These are phyloP conservation scores for Herminia tarsipennalis DNA, from an alignment of 2,888 invertebrate species.

Conservation along the genomic window DNA sequence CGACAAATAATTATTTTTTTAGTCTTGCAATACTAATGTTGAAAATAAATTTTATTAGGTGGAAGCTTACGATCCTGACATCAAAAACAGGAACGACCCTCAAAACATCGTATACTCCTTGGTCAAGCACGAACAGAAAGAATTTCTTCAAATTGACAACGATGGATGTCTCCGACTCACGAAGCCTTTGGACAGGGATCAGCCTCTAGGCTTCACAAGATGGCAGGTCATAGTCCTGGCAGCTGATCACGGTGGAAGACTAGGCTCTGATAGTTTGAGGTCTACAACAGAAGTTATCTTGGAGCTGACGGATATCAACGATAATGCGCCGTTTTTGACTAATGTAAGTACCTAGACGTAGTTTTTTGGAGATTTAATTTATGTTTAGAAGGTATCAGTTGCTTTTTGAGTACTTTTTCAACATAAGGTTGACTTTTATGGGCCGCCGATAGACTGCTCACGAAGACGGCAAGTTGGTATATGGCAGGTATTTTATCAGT, in stretches of 20 bases:
- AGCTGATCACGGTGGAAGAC: slow-evolving; percentile 89
- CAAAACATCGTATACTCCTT: slow-evolving; percentile 92
- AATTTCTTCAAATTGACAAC: slow-evolving; percentile 89
- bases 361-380: background rate
- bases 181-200: slow-evolving; percentile 95
- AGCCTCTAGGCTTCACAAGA: slow-evolving; percentile 92
- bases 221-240: slow-evolving; percentile 92
- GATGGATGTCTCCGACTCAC: slow-evolving; percentile 90
- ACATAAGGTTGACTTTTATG: no score
- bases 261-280: slow-evolving; percentile 86
- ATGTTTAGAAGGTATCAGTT: background rate
- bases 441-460: no score
- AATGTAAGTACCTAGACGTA: slow-evolving; percentile 82
- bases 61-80: slow-evolving; percentile 94
- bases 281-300: slow-evolving; percentile 89
- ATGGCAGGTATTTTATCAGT: no score
- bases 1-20: no score
- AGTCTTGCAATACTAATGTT: no score
- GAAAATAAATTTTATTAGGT: slow-evolving; percentile 70
- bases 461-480: no score
- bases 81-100: slow-evolving; percentile 89
- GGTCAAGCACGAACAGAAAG: slow-evolving; percentile 89
- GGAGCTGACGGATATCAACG: slow-evolving; percentile 93
- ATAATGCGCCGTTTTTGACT: slow-evolving; percentile 95
- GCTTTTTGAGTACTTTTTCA: no score